Percentiles rank a stretch among this genome's conserved stretches.
Conservation (phyloP, 1,140 invertebrate species). For the Phymorhynchus buccinoides region DNA sequence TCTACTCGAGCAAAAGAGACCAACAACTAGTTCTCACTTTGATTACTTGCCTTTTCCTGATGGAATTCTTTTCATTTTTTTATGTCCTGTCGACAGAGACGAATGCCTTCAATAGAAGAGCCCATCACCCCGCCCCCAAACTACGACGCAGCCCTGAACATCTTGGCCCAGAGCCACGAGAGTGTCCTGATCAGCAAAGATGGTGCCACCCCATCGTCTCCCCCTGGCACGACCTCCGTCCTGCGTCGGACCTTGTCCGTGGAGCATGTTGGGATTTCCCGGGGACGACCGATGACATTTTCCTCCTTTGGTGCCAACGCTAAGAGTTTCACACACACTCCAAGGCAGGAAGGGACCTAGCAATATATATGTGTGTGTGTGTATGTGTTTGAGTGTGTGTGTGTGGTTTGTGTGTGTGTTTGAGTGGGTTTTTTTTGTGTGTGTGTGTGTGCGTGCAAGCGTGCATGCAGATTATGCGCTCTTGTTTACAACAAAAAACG, state of each 20-base stretch:
- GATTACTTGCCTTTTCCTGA: no score
- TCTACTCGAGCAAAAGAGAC: no score
- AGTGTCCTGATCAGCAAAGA: slow-evolving; percentile 49
- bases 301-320: slow-evolving; percentile 14
- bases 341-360: not conserved
- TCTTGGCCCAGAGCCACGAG: slow-evolving; percentile 62
- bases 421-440: no score
- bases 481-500: no score
- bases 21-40: no score
- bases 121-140: slow-evolving; percentile 65
- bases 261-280: slow-evolving; percentile 35
- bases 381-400: not conserved
- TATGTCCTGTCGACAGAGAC: no score
- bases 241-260: slow-evolving; percentile 55
- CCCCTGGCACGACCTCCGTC: slow-evolving; percentile 9
- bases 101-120: slow-evolving; percentile 51
- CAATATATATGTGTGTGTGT: not conserved
- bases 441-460: no score
- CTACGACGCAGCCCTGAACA: slow-evolving; percentile 61
- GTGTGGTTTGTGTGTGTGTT: no score
- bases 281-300: slow-evolving; percentile 23
- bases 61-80: no score
- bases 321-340: not conserved
- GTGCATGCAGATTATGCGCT: no score
- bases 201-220: slow-evolving; percentile 36